Evolutionary conservation across 2,888 invertebrate genomes (phyloP).

Genomic region (Drosophila paucipuncta): DNA sequence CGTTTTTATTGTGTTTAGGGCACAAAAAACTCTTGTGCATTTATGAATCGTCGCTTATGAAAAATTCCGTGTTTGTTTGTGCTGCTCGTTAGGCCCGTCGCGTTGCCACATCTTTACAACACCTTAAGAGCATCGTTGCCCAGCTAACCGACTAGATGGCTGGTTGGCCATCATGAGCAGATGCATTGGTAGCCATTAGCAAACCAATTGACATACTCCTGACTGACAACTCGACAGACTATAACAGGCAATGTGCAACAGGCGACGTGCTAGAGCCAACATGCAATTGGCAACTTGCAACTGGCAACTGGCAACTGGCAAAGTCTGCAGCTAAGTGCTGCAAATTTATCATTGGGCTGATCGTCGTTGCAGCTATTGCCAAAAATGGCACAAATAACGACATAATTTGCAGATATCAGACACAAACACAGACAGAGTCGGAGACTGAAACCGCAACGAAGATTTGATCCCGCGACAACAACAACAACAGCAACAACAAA

Average conservation of each 20-base stretch:
- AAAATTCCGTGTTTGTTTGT: conserved; percentile 59
- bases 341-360: conserved; percentile 71
- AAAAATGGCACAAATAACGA: conserved; percentile 83
- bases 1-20: not conserved
- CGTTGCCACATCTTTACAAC: conserved; percentile 72
- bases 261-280: conserved; percentile 24
- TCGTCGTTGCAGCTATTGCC: conserved; percentile 64
- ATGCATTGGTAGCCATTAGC: conserved; percentile 77
- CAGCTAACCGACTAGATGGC: not conserved
- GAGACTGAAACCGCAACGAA: not conserved
- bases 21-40: conserved; percentile 30
- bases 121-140: conserved; percentile 60
- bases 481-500: conserved; percentile 11
- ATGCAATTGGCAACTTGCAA: conserved; percentile 31
- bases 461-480: conserved; percentile 23
- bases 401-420: conserved; percentile 79
- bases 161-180: conserved; percentile 41
- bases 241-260: conserved; percentile 20
- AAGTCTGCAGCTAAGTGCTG: conserved; percentile 68
- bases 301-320: conserved; percentile 32
- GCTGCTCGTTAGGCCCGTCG: conserved; percentile 67
- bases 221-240: conserved; percentile 58
- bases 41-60: conserved; percentile 69
- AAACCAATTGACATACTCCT: conserved; percentile 79
- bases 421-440: conserved; percentile 18